Evolutionary conservation across 2,888 invertebrate genomes (phyloP), one percentile per base, ranked within the genome.

Genomic region (Orchestes rusci): DNA sequence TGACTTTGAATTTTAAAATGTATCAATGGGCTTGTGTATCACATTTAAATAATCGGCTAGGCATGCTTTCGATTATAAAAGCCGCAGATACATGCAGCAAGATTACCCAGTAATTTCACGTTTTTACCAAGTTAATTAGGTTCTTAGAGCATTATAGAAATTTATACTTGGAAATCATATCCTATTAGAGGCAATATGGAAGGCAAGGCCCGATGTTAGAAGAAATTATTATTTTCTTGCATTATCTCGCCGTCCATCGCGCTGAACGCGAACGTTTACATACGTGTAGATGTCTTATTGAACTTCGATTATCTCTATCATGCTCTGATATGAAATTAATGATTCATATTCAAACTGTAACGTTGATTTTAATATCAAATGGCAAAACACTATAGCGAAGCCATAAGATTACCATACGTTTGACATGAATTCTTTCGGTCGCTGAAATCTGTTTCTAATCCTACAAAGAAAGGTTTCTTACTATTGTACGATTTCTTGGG

Each of bases 381-480:
- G n/a, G n/a, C n/a, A n/a, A n/a, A n/a, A n/a, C n/a, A n/a, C n/a
- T n/a, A n/a, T n/a, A n/a, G 36, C 18, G 45, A 48, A 48, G 13
- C 40, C 48, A 3, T 38, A 45, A 13, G 15, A 41, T 42, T 37
- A 17, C 34, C 27, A 44, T 44, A 38, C 44, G 32, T 48, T 48
- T 48, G 48, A 41, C 48, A 45, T 41, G 42, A 48, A 48, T 48
- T 48, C 41, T 38, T 45, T 28, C 32, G 42, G 39, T 45, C 44
- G 40, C 37, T 37, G n/a, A 38, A 44, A 45, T 31, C 44, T 53
- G 49, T 51, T 53, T 52, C 51, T 58, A 59, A 57, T 58, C 59
- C 58, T 38, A 57, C 39, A 51, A 51, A 54, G 58, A 59, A 61
- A 59, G 59, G 60, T 60, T 61, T 61, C 61, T 60, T 59, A 56